These are phyloP conservation scores for Entomobrya multifasciata DNA, from an alignment of 2,888 invertebrate species.

Conservation along the genomic window DNA sequence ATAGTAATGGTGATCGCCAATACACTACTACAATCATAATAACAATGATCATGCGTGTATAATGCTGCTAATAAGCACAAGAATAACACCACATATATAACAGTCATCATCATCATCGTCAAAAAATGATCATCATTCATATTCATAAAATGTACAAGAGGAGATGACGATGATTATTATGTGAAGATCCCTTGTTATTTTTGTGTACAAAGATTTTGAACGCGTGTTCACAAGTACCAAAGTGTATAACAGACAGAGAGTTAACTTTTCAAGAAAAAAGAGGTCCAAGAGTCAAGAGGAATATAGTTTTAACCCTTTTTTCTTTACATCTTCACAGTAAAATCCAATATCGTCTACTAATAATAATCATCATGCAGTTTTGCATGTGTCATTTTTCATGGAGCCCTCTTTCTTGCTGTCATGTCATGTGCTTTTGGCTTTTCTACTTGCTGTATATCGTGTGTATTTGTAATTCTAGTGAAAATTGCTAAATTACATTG, in stretches of 20 bases:
- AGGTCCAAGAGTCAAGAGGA: neutral
- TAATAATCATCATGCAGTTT: neutral
- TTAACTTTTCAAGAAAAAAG: neutral
- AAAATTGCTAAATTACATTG: neutral
- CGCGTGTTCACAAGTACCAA: neutral
- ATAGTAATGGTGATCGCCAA: slow-evolving; percentile 18
- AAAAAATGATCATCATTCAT: neutral
- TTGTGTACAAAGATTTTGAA: neutral
- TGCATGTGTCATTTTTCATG: slow-evolving; percentile 38
- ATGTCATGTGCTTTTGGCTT: neutral
- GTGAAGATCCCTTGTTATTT: neutral
- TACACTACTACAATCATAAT: neutral
- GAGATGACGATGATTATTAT: neutral
- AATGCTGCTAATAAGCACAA: slow-evolving; percentile 15
- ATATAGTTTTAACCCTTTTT: neutral
- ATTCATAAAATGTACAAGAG: neutral
- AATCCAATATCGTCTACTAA: neutral
- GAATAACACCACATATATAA: neutral
- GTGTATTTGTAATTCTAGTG: neutral
- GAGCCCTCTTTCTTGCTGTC: neutral
- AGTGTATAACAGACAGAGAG: neutral
- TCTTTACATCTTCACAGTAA: neutral
- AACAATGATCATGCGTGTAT: neutral
- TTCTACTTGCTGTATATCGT: too few species aligned
- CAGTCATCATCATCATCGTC: neutral